These are phyloP conservation scores for Chirona hameri DNA, from an alignment of 2,888 invertebrate species.

Conservation along the genomic window DNA sequence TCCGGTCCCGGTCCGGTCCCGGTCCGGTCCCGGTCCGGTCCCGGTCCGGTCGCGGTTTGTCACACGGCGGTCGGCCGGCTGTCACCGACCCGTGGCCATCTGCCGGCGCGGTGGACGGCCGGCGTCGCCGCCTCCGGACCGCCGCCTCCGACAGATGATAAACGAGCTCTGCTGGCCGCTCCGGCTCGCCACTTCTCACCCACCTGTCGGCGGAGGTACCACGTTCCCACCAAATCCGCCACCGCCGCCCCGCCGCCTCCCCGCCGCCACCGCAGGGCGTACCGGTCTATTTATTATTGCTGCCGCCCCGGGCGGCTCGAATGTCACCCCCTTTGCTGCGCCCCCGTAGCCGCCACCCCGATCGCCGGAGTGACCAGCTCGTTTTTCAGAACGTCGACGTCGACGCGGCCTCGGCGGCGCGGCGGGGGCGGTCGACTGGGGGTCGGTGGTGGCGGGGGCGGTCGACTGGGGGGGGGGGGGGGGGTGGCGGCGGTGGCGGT, in stretches of 20 bases:
- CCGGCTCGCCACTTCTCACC: neutral
- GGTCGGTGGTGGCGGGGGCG: too few relatives aligned
- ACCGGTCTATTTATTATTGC: constrained; percentile 14
- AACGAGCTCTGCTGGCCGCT: neutral
- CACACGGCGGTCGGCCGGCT: neutral
- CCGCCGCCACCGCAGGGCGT: too few relatives aligned
- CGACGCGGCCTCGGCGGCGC: neutral
- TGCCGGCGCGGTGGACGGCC: neutral
- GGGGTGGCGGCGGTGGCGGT: too few relatives aligned
- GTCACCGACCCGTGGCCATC: neutral
- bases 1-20: too few relatives aligned
- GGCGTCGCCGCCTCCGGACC: neutral
- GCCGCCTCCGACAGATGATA: neutral
- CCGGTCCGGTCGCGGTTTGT: neutral
- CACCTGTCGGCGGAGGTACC: neutral
- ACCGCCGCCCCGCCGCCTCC: neutral
- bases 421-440: neutral
- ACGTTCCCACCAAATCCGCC: neutral
- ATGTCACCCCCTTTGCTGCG: neutral
- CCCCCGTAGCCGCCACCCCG: neutral
- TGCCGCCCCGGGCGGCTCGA: neutral
- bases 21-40: neutral
- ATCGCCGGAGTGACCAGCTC: constrained; percentile 8
- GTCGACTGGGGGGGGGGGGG: neutral
- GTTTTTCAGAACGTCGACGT: neutral